Evolutionary conservation across 2,888 invertebrate genomes (phyloP), one percentile per base, ranked within the genome.

Genomic region (Lepeophtheirus nordmannii): DNA sequence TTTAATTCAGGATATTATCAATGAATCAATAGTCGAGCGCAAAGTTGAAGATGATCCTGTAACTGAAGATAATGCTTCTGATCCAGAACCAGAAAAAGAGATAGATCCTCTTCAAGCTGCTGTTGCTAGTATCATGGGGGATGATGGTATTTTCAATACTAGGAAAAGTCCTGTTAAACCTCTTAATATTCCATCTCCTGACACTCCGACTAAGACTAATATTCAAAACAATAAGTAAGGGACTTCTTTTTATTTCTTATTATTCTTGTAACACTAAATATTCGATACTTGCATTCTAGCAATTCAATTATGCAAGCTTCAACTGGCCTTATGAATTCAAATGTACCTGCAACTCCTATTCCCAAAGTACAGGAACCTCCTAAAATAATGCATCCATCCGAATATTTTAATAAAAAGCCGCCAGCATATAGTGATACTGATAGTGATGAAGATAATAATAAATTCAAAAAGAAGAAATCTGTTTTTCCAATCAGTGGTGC

Each of bases 11-110:
- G 63, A 56, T 22, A 14, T 63, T 8, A 22, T 63, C 12, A 20
- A 46, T 14, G 14, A 17, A 1, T 12, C 53, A 8, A 53, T 63
- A 17, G 46, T 53, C 20, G n/a, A 46, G 17, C n/a, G n/a, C n/a
- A 22, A 58, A 5, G 58, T 14, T 14, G 20, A 58, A 11, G 61
- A 61, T 22, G 61, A 3, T 22, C 37, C n/a, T 9, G 37, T 17
- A 23, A 10, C 10, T 1, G 63, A 53, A 23, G 56, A 11, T 10
- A 38, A n/a, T 11, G 53, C 12, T 12, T 82, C 82, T 0, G 86
- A 85, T 56, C 70, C 70, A 63, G 83, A 83, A 62, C 84, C 84
- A 9, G 84, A 85, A 73, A 14, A 14, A 5, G 63, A 63, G 46
- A 46, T 63, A n/a, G 63, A 63, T 37, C 53, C 63, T 37, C 30